Percentiles rank a stretch among this genome's conserved stretches.
Conservation (phyloP, 35 echinoderm and acorn worm species). For the Amphiura filiformis region DNA sequence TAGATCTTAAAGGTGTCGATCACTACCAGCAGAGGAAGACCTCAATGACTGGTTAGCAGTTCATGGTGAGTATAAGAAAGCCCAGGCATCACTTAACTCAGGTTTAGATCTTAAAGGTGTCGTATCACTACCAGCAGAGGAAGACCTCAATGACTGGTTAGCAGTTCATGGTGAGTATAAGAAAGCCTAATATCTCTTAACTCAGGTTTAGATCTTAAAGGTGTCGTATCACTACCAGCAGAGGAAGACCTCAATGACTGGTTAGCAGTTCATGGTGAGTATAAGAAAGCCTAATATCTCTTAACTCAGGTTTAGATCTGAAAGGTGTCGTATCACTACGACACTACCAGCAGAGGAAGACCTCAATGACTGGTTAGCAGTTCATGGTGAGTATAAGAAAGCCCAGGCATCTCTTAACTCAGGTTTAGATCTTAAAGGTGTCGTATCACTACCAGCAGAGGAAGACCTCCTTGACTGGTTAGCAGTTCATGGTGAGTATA, state of each 20-base stretch:
- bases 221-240: conserved; percentile 68
- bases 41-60: conserved; percentile 81
- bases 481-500: conserved; percentile 79
- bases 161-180: conserved; percentile 83
- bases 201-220: conserved; percentile 79
- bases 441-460: conserved; percentile 78
- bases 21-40: conserved; percentile 87
- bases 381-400: conserved; percentile 76
- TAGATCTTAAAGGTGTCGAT: conserved; percentile 65
- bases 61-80: conserved; percentile 70
- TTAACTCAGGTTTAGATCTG: conserved; percentile 68
- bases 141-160: conserved; percentile 80
- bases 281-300: too few relatives aligned
- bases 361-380: conserved; percentile 76
- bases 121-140: conserved; percentile 80
- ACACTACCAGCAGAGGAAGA: conserved; percentile 89
- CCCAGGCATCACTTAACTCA: too few relatives aligned
- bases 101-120: conserved; percentile 76
- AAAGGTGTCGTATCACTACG: conserved; percentile 59
- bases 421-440: conserved; percentile 73
- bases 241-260: conserved; percentile 84
- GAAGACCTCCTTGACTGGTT: conserved; percentile 82
- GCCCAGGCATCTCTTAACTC: too few relatives aligned
- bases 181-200: too few relatives aligned
- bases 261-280: conserved; percentile 82